phyloP scores from a whole-genome alignment of 2,113 vertebrate genomes.

The Myotis lucifugus region DNA sequence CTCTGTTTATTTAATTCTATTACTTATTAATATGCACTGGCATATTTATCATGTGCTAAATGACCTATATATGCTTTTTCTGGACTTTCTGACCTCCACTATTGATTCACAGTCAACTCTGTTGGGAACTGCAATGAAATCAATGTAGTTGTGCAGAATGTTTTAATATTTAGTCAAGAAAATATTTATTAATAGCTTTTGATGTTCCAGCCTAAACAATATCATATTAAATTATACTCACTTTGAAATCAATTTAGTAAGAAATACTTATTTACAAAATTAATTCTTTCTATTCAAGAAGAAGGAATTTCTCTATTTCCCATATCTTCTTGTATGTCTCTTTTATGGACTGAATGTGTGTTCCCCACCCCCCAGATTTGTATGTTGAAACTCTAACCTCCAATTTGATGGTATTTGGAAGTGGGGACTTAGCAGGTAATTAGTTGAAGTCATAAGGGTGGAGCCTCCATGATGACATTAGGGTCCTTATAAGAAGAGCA shows the following conservation, averaged over 20 bases:
- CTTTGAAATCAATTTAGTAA: constrained; percentile 24
- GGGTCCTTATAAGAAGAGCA: not conserved
- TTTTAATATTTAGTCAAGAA: constrained; percentile 45
- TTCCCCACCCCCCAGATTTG: not conserved
- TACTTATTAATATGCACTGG: not conserved
- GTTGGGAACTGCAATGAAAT: constrained; percentile 2
- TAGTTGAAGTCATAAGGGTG: not conserved
- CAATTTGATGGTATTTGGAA: not conserved
- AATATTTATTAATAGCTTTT: not conserved
- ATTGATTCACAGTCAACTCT: constrained; percentile 24
- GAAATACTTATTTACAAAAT: not conserved
- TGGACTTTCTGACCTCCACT: constrained; percentile 3
- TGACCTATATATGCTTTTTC: not conserved
- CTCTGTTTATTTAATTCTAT: not conserved
- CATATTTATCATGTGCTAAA: not conserved
- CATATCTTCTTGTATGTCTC: not conserved
- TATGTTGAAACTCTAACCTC: not conserved
- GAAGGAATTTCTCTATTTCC: not conserved
- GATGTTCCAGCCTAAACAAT: not conserved
- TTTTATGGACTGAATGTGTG: not conserved
- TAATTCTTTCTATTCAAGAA: not conserved
- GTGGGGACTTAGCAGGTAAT: not conserved
- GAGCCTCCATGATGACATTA: not conserved
- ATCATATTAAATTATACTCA: not conserved
- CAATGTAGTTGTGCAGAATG: not conserved